Evolutionary conservation across 2,113 vertebrate species (phyloP).

Genomic region (Proterorhinus semilunaris): DNA sequence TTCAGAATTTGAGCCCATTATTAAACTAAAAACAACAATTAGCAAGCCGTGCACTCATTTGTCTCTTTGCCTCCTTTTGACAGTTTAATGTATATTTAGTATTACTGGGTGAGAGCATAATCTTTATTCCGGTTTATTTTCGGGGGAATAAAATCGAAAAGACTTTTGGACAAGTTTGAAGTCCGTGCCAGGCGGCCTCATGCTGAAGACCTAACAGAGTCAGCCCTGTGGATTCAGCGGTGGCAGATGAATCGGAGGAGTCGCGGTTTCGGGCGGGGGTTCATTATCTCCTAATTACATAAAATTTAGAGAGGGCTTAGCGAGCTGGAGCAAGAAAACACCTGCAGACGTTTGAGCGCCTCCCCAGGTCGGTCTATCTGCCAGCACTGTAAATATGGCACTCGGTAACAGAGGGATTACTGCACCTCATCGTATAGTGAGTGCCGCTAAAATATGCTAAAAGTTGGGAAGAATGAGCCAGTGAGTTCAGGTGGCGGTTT

Average conservation of each 20-base stretch:
- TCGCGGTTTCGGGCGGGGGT: conserved; percentile 21
- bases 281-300: conserved; percentile 72
- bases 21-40: background rate
- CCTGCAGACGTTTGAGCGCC: conserved; percentile 55
- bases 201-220: conserved; percentile 45
- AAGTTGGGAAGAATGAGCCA: conserved; percentile 6
- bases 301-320: conserved; percentile 51
- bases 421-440: background rate
- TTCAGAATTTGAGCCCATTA: background rate
- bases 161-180: conserved; percentile 50
- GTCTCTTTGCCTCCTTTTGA: background rate
- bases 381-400: conserved; percentile 40
- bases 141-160: conserved; percentile 13
- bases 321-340: conserved; percentile 55
- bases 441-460: conserved; percentile 2
- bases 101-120: conserved; percentile 19
- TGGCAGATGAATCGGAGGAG: conserved; percentile 50
- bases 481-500: conserved; percentile 4
- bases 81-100: conserved; percentile 26
- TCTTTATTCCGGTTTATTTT: conserved; percentile 2
- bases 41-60: background rate
- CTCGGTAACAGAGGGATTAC: conserved; percentile 52
- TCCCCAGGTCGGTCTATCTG: conserved; percentile 27
- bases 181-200: conserved; percentile 19
- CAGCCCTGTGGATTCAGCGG: conserved; percentile 45